Evolutionary conservation across 2,888 invertebrate species (phyloP), one percentile per base, ranked within the genome.

Genomic region (Ramazzottius varieornatus): DNA sequence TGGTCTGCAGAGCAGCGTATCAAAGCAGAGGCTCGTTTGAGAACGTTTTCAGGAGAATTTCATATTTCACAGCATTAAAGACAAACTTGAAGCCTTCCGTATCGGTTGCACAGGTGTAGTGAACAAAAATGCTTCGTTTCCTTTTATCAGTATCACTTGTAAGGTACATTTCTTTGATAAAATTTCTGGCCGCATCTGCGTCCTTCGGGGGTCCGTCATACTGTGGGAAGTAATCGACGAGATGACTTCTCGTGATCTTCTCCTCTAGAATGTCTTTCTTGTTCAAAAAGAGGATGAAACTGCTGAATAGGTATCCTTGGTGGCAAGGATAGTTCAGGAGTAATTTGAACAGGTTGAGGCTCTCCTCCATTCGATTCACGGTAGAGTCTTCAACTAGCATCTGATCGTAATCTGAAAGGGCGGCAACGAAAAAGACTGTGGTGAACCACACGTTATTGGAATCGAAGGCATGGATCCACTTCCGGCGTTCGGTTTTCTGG

Each of bases 361-460:
- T 64, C 32, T 64, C 64, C 32, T 32, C 32, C 64, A 64, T 64
- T 4, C 64, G 64, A 32, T 64, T 64, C 32, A 33, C 64, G 4
- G n/a, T 29, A 4, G 32, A 20, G n/a, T 32, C 32, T 20, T 33
- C 34, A n/a, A 63, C 13, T 24, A 64, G 16, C 20, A 8, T 24
- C 24, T 64, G 64, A 32, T 64, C 64, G 24, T 32, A 64, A 13
- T 64, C 64, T 2, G 33, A 33, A 13, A 64, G 32, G 29, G n/a
- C 4, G 8, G 64, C 64, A n/a, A 64, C 29, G 34, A 64, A 64
- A 4, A 64, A 29, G 4, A 64, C 32, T 8, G 32, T 4, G 33
- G 16, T 64, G 32, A 64, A 13, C 4, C 32, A 29, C 32, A 13
- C 40, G 54, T 40, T 40, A 20, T 13, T 20, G 40, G 8, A 8